These are phyloP conservation scores for Lophochroa leadbeateri DNA, from an alignment of 2,113 vertebrate genomes.

Conservation along the genomic window DNA sequence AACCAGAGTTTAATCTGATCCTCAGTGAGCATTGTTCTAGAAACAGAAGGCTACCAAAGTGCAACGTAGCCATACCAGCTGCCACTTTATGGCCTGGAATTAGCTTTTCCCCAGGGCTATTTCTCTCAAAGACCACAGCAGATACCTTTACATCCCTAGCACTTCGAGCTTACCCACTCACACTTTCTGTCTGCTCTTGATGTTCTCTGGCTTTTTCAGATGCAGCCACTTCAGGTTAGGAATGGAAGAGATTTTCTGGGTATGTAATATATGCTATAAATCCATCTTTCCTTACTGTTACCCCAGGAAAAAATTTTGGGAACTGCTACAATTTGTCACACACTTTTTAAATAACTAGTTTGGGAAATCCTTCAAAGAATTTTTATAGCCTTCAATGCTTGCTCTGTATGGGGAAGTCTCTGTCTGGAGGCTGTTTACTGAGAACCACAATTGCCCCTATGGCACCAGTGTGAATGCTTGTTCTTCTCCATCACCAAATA, in stretches of 20 bases:
- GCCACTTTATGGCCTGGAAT: constrained; percentile 2
- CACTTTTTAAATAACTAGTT: not conserved
- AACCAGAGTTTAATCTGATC: constrained; percentile 17
- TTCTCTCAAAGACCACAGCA: not conserved
- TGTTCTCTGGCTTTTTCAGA: not conserved
- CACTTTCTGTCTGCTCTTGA: not conserved
- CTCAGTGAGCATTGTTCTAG: not conserved
- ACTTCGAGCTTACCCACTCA: not conserved
- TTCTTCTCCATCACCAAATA: not conserved
- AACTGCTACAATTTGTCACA: not conserved
- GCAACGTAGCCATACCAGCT: not conserved
- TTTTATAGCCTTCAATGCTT: not conserved
- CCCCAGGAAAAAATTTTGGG: not conserved
- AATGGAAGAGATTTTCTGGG: not conserved
- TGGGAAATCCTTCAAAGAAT: not conserved
- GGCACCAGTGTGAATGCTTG: not conserved
- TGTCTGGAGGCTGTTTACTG: not conserved
- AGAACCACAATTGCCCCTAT: not conserved
- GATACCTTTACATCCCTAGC: not conserved
- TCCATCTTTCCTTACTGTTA: not conserved
- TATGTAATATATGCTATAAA: not conserved
- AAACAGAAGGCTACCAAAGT: constrained; percentile 7
- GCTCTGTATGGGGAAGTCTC: not conserved
- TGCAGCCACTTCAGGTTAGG: not conserved
- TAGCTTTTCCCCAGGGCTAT: not conserved